phyloP scores from a whole-genome alignment of 2,888 invertebrate genomes.

The Malacosoma neustria region DNA sequence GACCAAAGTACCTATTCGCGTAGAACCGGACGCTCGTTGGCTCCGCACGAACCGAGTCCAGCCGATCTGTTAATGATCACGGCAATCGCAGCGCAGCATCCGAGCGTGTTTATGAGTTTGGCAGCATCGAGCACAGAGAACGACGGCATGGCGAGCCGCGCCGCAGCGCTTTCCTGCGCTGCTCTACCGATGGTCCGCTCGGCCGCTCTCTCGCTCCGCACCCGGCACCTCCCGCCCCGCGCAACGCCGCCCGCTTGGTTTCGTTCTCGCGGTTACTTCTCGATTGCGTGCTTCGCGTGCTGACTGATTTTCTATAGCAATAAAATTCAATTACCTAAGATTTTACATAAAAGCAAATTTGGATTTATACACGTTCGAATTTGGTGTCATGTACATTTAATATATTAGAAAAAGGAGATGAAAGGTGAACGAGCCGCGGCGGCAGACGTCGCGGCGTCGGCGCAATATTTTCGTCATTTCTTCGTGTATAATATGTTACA shows the following conservation, averaged over 20 bases:
- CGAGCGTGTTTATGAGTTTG: conserved; percentile 50
- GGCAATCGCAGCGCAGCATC: conserved; percentile 41
- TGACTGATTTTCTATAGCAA: conserved; percentile 78
- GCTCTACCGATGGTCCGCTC: conserved; percentile 7
- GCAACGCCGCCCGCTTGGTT: conserved; percentile 67
- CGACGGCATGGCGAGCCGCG: conserved; percentile 36
- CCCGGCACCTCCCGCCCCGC: conserved; percentile 26
- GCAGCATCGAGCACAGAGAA: conserved; percentile 35
- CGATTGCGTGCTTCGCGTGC: conserved; percentile 77
- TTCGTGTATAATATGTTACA: conserved; percentile 79
- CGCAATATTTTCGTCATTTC: conserved; percentile 73
- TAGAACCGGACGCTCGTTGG: conserved; percentile 72
- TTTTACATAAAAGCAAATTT: conserved; percentile 76
- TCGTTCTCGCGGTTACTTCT: conserved; percentile 75
- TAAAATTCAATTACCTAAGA: conserved; percentile 76
- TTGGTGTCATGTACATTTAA: conserved; percentile 76
- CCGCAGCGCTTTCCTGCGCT: conserved; percentile 25
- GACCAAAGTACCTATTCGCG: conserved; percentile 74
- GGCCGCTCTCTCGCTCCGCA: conserved; percentile 23
- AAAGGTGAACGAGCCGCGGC: conserved; percentile 65
- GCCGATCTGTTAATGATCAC: conserved; percentile 42
- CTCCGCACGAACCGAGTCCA: conserved; percentile 69
- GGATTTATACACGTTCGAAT: conserved; percentile 75
- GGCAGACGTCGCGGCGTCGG: conserved; percentile 49
- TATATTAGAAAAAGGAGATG: conserved; percentile 70